phyloP scores from a whole-genome alignment of 2,113 vertebrate species.

The Indri indri region DNA sequence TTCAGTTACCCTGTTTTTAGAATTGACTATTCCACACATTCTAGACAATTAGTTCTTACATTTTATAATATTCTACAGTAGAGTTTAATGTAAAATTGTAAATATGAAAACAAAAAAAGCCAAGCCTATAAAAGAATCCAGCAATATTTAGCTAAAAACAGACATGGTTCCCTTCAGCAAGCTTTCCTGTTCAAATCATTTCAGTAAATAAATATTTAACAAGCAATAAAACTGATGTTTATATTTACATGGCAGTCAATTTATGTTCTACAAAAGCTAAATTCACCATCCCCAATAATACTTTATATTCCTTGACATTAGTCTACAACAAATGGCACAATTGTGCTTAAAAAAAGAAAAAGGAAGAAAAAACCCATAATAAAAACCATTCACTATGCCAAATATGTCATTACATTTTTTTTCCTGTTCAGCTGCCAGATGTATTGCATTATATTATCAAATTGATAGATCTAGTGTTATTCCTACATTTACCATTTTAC shows the following conservation, averaged over 20 bases:
- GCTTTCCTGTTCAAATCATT: conserved; percentile 82
- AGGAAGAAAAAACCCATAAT: conserved; percentile 80
- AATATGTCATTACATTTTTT: conserved; percentile 84
- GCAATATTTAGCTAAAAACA: conserved; percentile 64
- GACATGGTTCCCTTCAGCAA: conserved; percentile 74
- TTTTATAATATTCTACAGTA: conserved; percentile 63
- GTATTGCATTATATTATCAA: conserved; percentile 84
- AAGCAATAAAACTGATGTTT: conserved; percentile 84
- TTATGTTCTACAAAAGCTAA: conserved; percentile 84
- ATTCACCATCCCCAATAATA: conserved; percentile 81
- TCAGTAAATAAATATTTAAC: conserved; percentile 86
- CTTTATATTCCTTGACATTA: conserved; percentile 83
- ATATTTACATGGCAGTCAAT: conserved; percentile 85
- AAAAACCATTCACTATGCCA: conserved; percentile 81
- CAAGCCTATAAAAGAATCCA: conserved; percentile 59
- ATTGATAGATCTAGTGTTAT: conserved; percentile 87
- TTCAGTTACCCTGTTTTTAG: conserved; percentile 69
- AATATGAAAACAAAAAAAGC: conserved; percentile 69
- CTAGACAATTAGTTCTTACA: conserved; percentile 62
- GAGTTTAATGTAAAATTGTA: conserved; percentile 65
- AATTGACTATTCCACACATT: conserved; percentile 22
- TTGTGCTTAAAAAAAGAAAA: conserved; percentile 80
- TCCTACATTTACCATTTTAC: conserved; percentile 86
- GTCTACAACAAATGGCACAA: conserved; percentile 84
- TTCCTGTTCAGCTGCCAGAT: conserved; percentile 83